Base-by-base conservation (phyloP, 23 tunicate species). In the Ascidia mentula region DNA sequence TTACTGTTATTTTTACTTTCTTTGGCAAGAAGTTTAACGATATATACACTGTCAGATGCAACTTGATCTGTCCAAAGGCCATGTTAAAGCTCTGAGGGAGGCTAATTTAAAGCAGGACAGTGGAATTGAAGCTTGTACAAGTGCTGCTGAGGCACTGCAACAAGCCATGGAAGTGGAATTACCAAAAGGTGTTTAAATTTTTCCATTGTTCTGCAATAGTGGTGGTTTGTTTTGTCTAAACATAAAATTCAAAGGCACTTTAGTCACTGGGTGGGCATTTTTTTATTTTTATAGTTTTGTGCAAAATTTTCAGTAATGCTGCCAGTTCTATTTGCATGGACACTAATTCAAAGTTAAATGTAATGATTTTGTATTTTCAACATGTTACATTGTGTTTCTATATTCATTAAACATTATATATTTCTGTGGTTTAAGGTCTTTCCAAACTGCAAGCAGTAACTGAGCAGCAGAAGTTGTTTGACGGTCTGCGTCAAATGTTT, bases 151-250 rank as follows among this genome's bases (percentile, higher is more conserved):
- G 46, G 96, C 95, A 3, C 61, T 95, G 69, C 92, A 87, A 59
- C 82, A 86, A 76, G 99, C 99, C 15, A 82, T 95, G 96, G 88
- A 95, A 70, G 96, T 95, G 17, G 96, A 95, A 80, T 82, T 95
- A 0, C 99, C 96, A 18, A 84, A 72, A 22, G 98, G 98, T 93
- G 17, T 6, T n/a, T 60, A 40, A 37, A 13, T 6, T 13, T 31
- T 1, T 4, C 32, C 6, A 5, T 7, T 74, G 46, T 74, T 28
- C 20, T 74, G 37, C 73, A 18, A 24, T 12, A 20, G 13, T 69
- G 26, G 31, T 69, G 13, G 13, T 20, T 24, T 18, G 12, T 24
- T 18, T 69, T 24, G 26, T 18, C 26, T 12, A 17, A 18, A 26
- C 78, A 32, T 33, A 13, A 74, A 74, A 12, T 13, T 74, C 78